Evolutionary conservation across 2,888 invertebrate species (phyloP).

Genomic region (Villa cingulata): DNA sequence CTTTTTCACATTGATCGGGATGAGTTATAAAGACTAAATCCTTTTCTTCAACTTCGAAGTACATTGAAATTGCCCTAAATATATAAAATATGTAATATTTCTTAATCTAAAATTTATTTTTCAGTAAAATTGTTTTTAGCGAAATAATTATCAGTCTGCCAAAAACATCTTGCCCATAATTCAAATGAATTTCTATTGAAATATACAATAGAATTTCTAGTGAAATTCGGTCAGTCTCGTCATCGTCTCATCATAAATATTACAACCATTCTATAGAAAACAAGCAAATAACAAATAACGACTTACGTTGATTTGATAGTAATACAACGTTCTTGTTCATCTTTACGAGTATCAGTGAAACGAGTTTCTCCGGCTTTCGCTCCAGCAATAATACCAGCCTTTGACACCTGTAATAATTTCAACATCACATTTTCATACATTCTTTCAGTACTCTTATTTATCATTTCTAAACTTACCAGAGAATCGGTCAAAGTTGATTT

Average conservation of each 20-base stretch:
- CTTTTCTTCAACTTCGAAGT: slow-evolving; percentile 89
- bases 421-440: too few species aligned
- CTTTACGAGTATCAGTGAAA: slow-evolving; percentile 98
- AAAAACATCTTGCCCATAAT: slow-evolving; percentile 5
- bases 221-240: slow-evolving; percentile 17
- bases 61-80: slow-evolving; percentile 95
- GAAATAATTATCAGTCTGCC: slow-evolving; percentile 14
- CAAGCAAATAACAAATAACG: background rate
- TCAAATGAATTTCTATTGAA: slow-evolving; percentile 9
- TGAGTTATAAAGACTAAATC: slow-evolving; percentile 89
- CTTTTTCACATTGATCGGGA: slow-evolving; percentile 80
- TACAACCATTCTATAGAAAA: background rate
- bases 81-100: background rate
- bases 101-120: background rate
- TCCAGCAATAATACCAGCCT: slow-evolving; percentile 99
- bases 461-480: slow-evolving; percentile 50
- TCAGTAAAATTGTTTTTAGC: background rate
- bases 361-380: slow-evolving; percentile 98
- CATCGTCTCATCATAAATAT: slow-evolving; percentile 18
- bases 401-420: slow-evolving; percentile 50
- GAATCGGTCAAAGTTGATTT: slow-evolving; percentile 99
- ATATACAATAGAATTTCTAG: slow-evolving; percentile 8
- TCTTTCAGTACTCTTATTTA: too few species aligned
- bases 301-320: slow-evolving; percentile 99
- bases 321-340: slow-evolving; percentile 99